phyloP scores from a whole-genome alignment of 2,797 vertebrate species.

The Mus minutoides region DNA sequence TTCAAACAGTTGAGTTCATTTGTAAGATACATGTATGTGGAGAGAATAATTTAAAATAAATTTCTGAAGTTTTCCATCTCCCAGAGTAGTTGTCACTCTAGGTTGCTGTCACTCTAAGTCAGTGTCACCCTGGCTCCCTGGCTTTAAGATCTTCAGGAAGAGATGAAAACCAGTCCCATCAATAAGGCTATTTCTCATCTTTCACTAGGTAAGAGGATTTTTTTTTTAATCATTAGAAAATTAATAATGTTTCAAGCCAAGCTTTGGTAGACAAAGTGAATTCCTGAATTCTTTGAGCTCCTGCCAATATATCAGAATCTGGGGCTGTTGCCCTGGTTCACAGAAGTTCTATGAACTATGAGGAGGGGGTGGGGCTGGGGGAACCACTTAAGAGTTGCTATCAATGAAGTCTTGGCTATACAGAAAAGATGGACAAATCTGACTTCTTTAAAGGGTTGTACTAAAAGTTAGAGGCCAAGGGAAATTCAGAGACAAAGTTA shows the following conservation, averaged over 20 bases:
- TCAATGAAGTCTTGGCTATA: neutral
- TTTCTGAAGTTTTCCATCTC: slow-evolving; percentile 12
- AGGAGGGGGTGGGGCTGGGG: neutral
- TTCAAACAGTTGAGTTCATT: slow-evolving; percentile 8
- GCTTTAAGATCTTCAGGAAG: neutral
- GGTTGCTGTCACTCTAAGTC: neutral
- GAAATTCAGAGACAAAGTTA: neutral
- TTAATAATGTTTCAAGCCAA: slow-evolving; percentile 35
- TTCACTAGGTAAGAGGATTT: slow-evolving; percentile 42
- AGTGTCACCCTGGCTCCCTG: neutral
- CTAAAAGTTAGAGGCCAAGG: neutral
- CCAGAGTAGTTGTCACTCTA: neutral
- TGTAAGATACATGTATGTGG: neutral
- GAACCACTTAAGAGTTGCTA: neutral
- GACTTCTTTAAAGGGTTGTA: neutral
- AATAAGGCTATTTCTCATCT: slow-evolving; percentile 48
- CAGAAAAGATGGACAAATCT: neutral
- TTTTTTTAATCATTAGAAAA: slow-evolving; percentile 40
- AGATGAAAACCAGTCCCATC: neutral
- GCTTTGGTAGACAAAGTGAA: slow-evolving; percentile 9
- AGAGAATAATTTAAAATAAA: slow-evolving; percentile 23
- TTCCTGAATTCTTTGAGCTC: slow-evolving; percentile 31
- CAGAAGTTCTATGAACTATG: neutral
- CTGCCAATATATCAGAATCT: neutral
- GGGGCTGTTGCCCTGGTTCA: neutral